Base-by-base conservation (phyloP, 2,888 invertebrate species). In the Chironomus tentans region DNA sequence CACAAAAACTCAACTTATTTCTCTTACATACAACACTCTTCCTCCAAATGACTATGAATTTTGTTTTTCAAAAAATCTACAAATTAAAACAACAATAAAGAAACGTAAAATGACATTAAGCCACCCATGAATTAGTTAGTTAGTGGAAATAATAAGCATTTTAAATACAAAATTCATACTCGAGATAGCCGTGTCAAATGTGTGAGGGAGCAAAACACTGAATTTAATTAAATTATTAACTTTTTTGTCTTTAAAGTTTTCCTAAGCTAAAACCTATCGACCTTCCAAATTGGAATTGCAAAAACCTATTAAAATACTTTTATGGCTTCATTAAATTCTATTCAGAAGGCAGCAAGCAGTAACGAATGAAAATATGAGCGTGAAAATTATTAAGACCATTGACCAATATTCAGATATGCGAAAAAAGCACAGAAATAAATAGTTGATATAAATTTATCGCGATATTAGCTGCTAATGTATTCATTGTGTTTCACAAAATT, bases 311-410 rank as follows among this genome's bases (percentile, higher is more conserved):
- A 65, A 65, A 65, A 65, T 13, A 65, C 65, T 24, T 65, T 65
- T 65, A 65, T 65, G 65, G 65, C 65, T 65, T 65, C 65, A 65
- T 65, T 65, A 65, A 65, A 65, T 65, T 24, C 22, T 22, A 13
- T 15, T 18, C 18, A 18, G 6, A 56, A 15, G 18, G 56, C 10
- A 38, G 2, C 18, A 6, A 4, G n/a, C 50, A 10, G 18, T 6
- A 56, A 56, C 3, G 1, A 1, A 56, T n/a, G 7, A 56, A 56
- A 15, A 18, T 7, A 38, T 38, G 7, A 38, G 38, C 10, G 7
- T 38, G 10, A 38, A 38, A 38, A 38, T 38, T 38, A 38, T 38
- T 38, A 38, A 38, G 38, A 18, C 56, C 7, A 56, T 56, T 56
- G 56, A 56, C 56, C 56, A 56, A 56, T 56, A 56, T 56, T 56